These are phyloP conservation scores for Myiozetetes cayanensis DNA, from an alignment of 2,113 vertebrate genomes.

Conservation along the genomic window DNA sequence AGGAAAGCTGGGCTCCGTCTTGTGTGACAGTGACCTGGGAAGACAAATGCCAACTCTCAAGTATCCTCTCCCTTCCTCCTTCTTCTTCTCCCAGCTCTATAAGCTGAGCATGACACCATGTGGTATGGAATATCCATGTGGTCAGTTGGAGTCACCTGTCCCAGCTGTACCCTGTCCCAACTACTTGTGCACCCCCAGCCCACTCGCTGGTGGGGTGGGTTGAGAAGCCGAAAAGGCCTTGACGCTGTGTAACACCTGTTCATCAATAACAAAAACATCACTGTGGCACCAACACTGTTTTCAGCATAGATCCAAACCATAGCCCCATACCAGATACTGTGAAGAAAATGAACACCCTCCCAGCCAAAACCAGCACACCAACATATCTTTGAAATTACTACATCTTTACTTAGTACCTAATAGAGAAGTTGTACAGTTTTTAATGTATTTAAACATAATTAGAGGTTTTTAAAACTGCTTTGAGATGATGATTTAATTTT, in stretches of 20 bases:
- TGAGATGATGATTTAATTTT: not conserved
- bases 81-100: not conserved
- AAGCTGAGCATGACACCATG: not conserved
- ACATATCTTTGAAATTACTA: not conserved
- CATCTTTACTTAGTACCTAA: not conserved
- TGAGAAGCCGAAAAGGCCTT: not conserved
- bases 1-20: not conserved
- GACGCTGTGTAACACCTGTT: not conserved
- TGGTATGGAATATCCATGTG: not conserved
- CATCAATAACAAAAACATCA: not conserved
- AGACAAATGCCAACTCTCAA: fast-evolving
- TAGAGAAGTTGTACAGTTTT: not conserved
- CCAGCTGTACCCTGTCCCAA: not conserved
- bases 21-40: fast-evolving
- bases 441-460: not conserved
- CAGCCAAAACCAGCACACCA: not conserved
- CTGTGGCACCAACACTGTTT: not conserved
- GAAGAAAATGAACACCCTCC: not conserved
- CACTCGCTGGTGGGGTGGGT: not conserved
- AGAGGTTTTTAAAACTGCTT: not conserved
- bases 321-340: not conserved
- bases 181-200: not conserved
- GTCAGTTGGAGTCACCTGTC: not conserved
- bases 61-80: too few relatives aligned
- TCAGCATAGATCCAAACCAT: not conserved